Evolutionary conservation across 2,888 invertebrate genomes (phyloP).

Genomic region (Gandaritis pyraliata): DNA sequence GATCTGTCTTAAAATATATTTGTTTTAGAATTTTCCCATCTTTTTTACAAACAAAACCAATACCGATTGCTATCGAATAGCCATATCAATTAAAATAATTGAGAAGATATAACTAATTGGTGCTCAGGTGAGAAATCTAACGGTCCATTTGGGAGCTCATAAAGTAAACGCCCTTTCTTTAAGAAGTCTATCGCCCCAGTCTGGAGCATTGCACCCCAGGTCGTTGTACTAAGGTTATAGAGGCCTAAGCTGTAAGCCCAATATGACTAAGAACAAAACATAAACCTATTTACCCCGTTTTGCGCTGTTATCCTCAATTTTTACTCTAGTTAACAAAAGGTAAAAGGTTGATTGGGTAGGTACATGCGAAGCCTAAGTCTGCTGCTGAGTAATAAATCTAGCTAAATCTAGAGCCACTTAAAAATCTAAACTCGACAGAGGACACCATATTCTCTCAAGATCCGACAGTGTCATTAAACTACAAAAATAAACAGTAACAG

Average conservation of each 20-base stretch:
- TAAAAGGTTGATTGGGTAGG: no score
- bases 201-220: slow-evolving; percentile 26
- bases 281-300: slow-evolving; percentile 7
- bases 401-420: no score
- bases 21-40: no score
- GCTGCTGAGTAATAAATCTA: no score
- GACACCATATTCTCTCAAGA: no score
- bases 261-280: background rate
- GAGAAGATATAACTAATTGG: slow-evolving; percentile 6
- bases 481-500: no score
- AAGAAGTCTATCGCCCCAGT: slow-evolving; percentile 21
- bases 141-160: slow-evolving; percentile 17
- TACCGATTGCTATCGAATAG: slow-evolving; percentile 1
- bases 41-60: background rate
- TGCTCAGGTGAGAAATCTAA: slow-evolving; percentile 19
- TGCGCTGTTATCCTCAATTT: background rate
- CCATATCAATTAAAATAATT: background rate
- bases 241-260: slow-evolving; percentile 26
- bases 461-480: no score
- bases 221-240: slow-evolving; percentile 26
- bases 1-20: no score
- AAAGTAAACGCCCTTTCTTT: slow-evolving; percentile 16
- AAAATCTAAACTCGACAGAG: no score
- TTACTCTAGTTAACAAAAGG: background rate
- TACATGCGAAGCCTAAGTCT: background rate